Evolutionary conservation across 1,140 invertebrate genomes (phyloP).

Genomic region (Drosophila tristis): DNA sequence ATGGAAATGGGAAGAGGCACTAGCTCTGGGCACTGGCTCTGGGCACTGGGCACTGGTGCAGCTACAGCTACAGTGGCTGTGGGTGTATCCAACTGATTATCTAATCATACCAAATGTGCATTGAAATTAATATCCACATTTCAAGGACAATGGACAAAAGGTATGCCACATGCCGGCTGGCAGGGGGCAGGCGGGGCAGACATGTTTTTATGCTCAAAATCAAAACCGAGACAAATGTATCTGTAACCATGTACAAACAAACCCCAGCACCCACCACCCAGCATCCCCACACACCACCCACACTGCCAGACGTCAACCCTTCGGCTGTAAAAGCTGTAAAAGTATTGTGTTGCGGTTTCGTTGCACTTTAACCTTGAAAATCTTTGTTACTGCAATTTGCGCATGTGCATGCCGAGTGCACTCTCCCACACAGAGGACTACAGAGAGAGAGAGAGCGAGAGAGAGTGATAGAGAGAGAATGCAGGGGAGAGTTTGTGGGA

Average conservation of each 20-base stretch:
- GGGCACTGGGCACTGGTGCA: too few relatives aligned
- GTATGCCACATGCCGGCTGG: slow-evolving; percentile 13
- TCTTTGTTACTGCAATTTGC: slow-evolving; percentile 39
- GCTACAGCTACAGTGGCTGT: not conserved
- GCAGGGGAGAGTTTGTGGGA: not conserved
- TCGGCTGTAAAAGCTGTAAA: slow-evolving; percentile 8
- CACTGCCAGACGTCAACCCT: not conserved
- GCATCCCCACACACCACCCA: not conserved
- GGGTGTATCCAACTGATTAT: slow-evolving; percentile 46
- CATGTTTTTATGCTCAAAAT: slow-evolving; percentile 10
- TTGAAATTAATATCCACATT: slow-evolving; percentile 61
- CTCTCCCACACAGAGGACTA: not conserved
- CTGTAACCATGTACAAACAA: slow-evolving; percentile 1
- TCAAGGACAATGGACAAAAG: slow-evolving; percentile 64
- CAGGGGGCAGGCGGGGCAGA: too few relatives aligned
- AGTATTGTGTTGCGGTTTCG: slow-evolving; percentile 77
- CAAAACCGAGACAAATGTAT: slow-evolving; percentile 15
- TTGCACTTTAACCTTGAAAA: slow-evolving; percentile 84
- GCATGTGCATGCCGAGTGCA: slow-evolving; percentile 66
- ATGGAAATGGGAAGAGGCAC: not conserved
- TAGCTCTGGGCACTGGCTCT: not conserved
- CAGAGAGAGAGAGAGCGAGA: not conserved
- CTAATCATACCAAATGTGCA: slow-evolving; percentile 48
- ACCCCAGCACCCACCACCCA: not conserved
- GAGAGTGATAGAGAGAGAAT: not conserved